Conservation (phyloP, 2,888 invertebrate species). For the Drosophila greeni region DNA sequence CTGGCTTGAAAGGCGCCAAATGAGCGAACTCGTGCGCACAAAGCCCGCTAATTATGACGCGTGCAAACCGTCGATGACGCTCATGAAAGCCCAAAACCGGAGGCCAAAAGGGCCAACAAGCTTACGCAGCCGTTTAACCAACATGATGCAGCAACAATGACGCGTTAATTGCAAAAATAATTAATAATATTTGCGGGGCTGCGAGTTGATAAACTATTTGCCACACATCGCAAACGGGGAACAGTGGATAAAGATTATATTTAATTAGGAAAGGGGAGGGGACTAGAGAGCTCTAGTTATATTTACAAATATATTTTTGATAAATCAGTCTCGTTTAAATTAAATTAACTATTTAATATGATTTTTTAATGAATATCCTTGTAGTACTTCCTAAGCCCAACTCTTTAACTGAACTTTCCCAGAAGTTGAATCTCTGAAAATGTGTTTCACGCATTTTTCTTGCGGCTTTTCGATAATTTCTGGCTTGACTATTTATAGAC, state of each 20-base stretch:
- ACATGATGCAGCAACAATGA: slow-evolving; percentile 69
- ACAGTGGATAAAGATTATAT: slow-evolving; percentile 10
- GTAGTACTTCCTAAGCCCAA: neutral
- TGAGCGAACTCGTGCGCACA: slow-evolving; percentile 51
- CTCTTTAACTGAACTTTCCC: neutral
- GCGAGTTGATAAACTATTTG: slow-evolving; percentile 25
- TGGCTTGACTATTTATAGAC: neutral
- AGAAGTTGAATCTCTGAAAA: neutral
- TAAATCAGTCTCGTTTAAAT: neutral
- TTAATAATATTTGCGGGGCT: slow-evolving; percentile 58
- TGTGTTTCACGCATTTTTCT: neutral
- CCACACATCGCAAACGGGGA: slow-evolving; percentile 17
- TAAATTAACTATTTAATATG: neutral
- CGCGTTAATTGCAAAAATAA: slow-evolving; percentile 70
- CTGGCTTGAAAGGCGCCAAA: slow-evolving; percentile 55
- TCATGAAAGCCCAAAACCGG: slow-evolving; percentile 15
- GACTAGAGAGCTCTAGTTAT: too few species aligned
- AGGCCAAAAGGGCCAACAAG: slow-evolving; percentile 17
- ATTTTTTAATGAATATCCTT: neutral
- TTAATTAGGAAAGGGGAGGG: neutral
- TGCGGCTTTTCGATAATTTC: neutral
- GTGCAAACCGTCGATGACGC: slow-evolving; percentile 32
- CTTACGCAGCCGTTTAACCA: slow-evolving; percentile 49
- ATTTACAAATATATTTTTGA: neutral
- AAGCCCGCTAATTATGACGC: slow-evolving; percentile 66